Conservation (phyloP, 2,797 vertebrate genomes). For the Gymnothorax javanicus region DNA sequence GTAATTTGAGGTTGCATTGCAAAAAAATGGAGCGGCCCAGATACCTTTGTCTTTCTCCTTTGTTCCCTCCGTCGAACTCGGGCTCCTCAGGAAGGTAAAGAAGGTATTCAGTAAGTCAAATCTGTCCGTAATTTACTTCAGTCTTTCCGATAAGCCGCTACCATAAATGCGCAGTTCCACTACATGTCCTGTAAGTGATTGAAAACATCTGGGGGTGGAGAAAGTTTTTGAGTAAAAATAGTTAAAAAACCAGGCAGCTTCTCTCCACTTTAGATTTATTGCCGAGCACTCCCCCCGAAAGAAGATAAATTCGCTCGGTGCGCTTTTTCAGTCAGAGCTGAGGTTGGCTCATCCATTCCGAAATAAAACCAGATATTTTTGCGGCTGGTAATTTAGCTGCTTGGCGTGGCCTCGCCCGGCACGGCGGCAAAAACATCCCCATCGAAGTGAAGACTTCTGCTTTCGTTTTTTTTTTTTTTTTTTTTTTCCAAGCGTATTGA, state of each 20-base stretch:
- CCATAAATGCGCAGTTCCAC: no score
- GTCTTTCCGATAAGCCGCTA: no score
- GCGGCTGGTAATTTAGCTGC: background rate
- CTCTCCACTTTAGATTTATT: background rate
- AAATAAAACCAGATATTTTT: background rate
- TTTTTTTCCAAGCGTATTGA: conserved; percentile 11
- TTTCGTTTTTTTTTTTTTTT: no score
- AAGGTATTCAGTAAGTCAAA: no score
- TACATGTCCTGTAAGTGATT: no score
- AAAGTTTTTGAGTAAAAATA: background rate
- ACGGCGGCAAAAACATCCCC: background rate
- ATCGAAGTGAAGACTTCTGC: background rate
- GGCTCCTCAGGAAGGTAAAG: no score
- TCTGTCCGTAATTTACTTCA: no score
- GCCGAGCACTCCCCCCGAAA: background rate
- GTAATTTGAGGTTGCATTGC: no score
- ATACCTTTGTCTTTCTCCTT: no score
- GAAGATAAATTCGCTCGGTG: background rate
- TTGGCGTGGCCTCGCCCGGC: background rate
- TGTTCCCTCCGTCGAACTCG: no score
- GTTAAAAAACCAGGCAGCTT: background rate
- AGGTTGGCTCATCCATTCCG: background rate
- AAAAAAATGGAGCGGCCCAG: no score
- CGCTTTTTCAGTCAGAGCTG: background rate
- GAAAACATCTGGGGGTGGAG: background rate